These are phyloP conservation scores for Scaptomyza cyrtandrae DNA, from an alignment of 2,888 invertebrate genomes.

Conservation along the genomic window DNA sequence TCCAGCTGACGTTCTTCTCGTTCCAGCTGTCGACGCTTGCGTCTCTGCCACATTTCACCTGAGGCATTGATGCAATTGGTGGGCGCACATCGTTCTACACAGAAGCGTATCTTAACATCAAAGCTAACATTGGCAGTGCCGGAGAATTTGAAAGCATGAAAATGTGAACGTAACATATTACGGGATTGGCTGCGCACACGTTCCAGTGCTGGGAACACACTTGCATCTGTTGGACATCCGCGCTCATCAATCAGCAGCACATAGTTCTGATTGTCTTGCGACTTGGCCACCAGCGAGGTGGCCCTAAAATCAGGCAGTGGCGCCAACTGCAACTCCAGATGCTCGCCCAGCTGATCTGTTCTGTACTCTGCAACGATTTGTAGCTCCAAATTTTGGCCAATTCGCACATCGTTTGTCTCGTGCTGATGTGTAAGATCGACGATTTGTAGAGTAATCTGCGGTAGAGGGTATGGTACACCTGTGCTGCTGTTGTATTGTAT, in stretches of 20 bases:
- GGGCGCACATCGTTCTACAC: conserved; percentile 88
- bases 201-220: conserved; percentile 85
- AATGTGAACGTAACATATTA: conserved; percentile 86
- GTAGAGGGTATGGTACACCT: conserved; percentile 58
- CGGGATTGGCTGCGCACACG: conserved; percentile 81
- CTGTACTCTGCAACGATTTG: conserved; percentile 86
- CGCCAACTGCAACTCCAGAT: conserved; percentile 81
- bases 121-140: conserved; percentile 93
- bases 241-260: conserved; percentile 89
- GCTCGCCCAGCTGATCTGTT: conserved; percentile 57
- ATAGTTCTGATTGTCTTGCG: conserved; percentile 90
- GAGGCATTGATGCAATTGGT: conserved; percentile 85
- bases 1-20: conserved; percentile 37
- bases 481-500: conserved; percentile 75
- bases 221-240: conserved; percentile 91
- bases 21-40: conserved; percentile 48
- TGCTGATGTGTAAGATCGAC: conserved; percentile 86
- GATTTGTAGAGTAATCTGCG: conserved; percentile 86
- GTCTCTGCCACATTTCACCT: conserved; percentile 47
- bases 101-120: conserved; percentile 92
- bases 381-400: conserved; percentile 89
- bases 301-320: conserved; percentile 89
- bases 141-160: conserved; percentile 94
- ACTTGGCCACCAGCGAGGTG: conserved; percentile 92
- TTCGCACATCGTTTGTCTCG: conserved; percentile 88